Base-by-base conservation (phyloP, 1,140 invertebrate genomes). In the Tetramorium parvispinum region DNA sequence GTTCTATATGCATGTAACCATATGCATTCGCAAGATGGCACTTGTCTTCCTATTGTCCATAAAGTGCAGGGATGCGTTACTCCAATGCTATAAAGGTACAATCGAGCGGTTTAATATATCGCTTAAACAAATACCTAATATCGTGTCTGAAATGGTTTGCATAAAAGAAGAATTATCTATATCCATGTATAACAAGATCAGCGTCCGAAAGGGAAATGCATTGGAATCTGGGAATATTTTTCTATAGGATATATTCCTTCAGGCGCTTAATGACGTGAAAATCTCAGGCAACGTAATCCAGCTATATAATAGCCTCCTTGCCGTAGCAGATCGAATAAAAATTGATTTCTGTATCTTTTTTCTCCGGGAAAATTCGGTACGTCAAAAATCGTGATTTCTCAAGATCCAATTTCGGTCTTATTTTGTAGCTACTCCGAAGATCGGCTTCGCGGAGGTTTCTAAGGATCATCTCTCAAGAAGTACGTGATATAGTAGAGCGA, bases 401-500 rank as follows among this genome's bases (percentile, higher is more conserved):
- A n/a, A 46, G 27, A 83, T 83, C 53, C 79, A 83, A 83, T 83
- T 83, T 75, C 68, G 79, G 53, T 83, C 68, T 73, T 83, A 73
- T 27, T 40, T 59, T 24, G 53, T 83, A 79, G 46, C 27, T 75
- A 75, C 18, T 75, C 49, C 24, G 79, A 40, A 55, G 53, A 82
- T 82, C 68, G 53, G 66, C 53, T 59, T 73, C 51, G 68, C 11
- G 40, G 53, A 32, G 79, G 53, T 73, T 83, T 73, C 71, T 83
- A 83, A 83, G 79, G 79, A 83, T 83, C 55, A 83, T 83, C 79
- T 83, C 79, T 49, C 79, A 63, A 65, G 70, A 86, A 83, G 79
- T 73, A 83, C 16, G 81, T 49, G 82, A 73, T 55, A 51, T 77
- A 85, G 68, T 82, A 88, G 66, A 85, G 32, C 40, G 75, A 51